Conservation (phyloP, 2,888 invertebrate genomes). For the Margaritifera margaritifera region DNA sequence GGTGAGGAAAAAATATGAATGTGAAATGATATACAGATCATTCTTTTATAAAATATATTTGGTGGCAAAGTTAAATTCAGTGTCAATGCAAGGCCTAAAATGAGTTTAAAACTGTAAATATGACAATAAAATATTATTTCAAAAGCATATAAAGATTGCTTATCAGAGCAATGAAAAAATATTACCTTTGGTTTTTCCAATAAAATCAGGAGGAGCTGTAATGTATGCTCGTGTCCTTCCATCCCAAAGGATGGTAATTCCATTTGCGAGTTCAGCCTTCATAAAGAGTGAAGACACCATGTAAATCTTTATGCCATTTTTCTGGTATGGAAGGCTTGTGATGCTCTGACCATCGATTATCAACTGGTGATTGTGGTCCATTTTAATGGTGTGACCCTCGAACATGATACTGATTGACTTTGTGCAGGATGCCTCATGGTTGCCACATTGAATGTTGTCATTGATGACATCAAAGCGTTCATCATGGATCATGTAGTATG, state of each 20-base stretch:
- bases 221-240: constrained; percentile 62
- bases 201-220: constrained; percentile 56
- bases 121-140: too few species aligned
- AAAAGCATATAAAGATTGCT: too few species aligned
- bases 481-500: constrained; percentile 85
- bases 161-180: too few species aligned
- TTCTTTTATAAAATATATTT: too few species aligned
- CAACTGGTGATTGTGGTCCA: constrained; percentile 80
- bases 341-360: constrained; percentile 51
- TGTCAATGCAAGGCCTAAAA: too few species aligned
- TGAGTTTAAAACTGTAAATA: too few species aligned
- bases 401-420: constrained; percentile 76
- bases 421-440: constrained; percentile 82
- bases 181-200: constrained; percentile 52
- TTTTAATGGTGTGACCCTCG: constrained; percentile 76
- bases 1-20: too few species aligned
- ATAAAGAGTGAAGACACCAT: constrained; percentile 86
- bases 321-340: constrained; percentile 46
- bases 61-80: too few species aligned
- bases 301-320: constrained; percentile 79
- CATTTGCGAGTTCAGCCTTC: constrained; percentile 81
- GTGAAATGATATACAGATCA: too few species aligned
- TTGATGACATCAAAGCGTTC: constrained; percentile 75
- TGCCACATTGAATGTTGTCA: constrained; percentile 80
- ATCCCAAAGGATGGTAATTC: constrained; percentile 62